These are phyloP conservation scores for Salminus brasiliensis DNA, from an alignment of 2,113 vertebrate species.

Conservation along the genomic window DNA sequence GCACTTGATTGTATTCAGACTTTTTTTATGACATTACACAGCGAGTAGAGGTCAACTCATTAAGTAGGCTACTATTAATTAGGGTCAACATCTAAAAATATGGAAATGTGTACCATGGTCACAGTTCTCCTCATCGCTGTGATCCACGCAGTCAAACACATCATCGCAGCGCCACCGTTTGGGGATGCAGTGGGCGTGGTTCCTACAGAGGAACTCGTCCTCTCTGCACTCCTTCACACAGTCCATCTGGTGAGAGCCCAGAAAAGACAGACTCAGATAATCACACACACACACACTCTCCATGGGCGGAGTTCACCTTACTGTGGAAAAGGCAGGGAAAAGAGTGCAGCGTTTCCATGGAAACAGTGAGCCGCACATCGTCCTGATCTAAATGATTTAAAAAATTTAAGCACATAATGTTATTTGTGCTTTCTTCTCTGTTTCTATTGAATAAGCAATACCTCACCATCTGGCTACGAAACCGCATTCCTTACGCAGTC, in stretches of 20 bases:
- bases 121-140: constrained; percentile 94
- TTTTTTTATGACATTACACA: not conserved
- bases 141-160: constrained; percentile 91
- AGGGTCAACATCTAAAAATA: not conserved
- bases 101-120: constrained; percentile 69
- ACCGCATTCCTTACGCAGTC: not conserved
- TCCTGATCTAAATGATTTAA: not conserved
- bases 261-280: constrained; percentile 34
- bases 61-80: no score
- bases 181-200: constrained; percentile 92
- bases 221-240: constrained; percentile 94
- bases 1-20: not conserved
- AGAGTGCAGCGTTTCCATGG: constrained; percentile 45
- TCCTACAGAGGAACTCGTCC: constrained; percentile 90
- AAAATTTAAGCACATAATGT: constrained; percentile 33
- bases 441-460: constrained; percentile 22
- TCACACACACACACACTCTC: constrained; percentile 21
- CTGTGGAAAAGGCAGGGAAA: constrained; percentile 20
- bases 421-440: not conserved
- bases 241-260: constrained; percentile 78
- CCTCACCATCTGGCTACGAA: not conserved
- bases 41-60: no score
- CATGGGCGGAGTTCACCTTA: constrained; percentile 37
- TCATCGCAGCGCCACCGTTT: constrained; percentile 93
- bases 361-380: constrained; percentile 26